Percentiles rank a stretch among this genome's conserved stretches.
Evolutionary conservation across 2,797 vertebrate genomes (phyloP).

Genomic region (Apogon talboti): DNA sequence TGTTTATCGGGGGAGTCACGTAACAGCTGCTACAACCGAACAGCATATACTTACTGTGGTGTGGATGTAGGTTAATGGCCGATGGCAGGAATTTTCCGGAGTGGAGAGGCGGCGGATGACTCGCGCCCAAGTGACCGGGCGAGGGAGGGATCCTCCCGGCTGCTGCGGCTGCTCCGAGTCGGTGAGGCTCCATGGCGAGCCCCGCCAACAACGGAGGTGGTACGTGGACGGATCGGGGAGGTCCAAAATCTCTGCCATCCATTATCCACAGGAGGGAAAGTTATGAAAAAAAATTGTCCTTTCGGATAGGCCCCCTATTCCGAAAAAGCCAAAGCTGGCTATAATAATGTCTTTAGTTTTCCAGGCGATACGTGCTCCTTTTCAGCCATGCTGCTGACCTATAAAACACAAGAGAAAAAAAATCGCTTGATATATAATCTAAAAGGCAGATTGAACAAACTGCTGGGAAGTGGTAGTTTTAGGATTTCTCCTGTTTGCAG

Average conservation of each 20-base stretch:
- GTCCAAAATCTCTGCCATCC: conserved; percentile 98
- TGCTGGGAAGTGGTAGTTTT: conserved; percentile 59
- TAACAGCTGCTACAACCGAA: background rate
- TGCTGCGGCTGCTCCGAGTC: conserved; percentile 88
- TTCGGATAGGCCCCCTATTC: conserved; percentile 71
- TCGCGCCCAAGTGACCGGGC: conserved; percentile 87
- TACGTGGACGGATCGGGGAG: conserved; percentile 92
- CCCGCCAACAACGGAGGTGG: conserved; percentile 92
- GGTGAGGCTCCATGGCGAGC: conserved; percentile 93
- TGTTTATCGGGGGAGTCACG: background rate
- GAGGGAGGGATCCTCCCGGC: conserved; percentile 90
- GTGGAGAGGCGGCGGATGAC: conserved; percentile 89
- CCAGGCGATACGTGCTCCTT: conserved; percentile 80
- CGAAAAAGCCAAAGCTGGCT: conserved; percentile 79
- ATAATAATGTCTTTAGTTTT: conserved; percentile 82
- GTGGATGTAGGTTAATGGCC: conserved; percentile 92
- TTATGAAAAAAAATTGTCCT: conserved; percentile 78
- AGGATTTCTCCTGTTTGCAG: conserved; percentile 57
- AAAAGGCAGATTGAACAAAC: conserved; percentile 26
- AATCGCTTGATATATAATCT: conserved; percentile 46
- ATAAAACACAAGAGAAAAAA: conserved; percentile 62
- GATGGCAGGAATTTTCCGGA: conserved; percentile 92
- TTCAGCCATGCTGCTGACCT: conserved; percentile 86
- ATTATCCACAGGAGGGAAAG: conserved; percentile 88
- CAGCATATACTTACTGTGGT: conserved; percentile 89